Conservation (phyloP, 2,113 vertebrate species). For the Tachysurus fulvidraco region DNA sequence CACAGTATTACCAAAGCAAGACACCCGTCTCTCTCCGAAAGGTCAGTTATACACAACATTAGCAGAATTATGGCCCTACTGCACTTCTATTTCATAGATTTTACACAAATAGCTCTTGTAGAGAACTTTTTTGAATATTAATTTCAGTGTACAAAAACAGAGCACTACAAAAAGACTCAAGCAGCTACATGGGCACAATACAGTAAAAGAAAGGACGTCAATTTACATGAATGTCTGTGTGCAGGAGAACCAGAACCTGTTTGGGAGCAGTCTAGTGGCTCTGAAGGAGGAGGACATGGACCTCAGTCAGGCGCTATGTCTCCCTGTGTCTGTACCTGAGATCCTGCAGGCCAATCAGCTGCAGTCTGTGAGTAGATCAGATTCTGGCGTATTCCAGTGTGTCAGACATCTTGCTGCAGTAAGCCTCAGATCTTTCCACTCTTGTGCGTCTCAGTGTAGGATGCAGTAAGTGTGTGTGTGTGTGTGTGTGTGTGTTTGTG, state of each 20-base stretch:
- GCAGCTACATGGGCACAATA: background rate
- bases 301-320: slow-evolving; percentile 92
- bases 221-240: background rate
- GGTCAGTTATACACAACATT: slow-evolving; percentile 67
- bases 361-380: slow-evolving; percentile 79
- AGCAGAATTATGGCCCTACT: background rate
- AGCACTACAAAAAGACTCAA: background rate
- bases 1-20: slow-evolving; percentile 96
- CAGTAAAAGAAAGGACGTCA: background rate
- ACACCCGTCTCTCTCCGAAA: slow-evolving; percentile 95
- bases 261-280: slow-evolving; percentile 92
- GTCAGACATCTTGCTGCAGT: background rate
- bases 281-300: slow-evolving; percentile 96
- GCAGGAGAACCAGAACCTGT: slow-evolving; percentile 94
- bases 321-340: slow-evolving; percentile 93
- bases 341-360: slow-evolving; percentile 98
- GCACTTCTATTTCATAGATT: background rate
- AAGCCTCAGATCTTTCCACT: background rate
- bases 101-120: background rate
- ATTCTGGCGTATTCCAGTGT: background rate
- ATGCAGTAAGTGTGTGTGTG: background rate
- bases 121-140: background rate
- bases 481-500: background rate
- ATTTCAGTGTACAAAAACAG: background rate
- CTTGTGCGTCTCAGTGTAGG: background rate